A percentile compares a stretch with the other conserved stretches of the same genome.
phyloP scores from a whole-genome alignment of 2,113 vertebrate species.

The Prolemur simus region DNA sequence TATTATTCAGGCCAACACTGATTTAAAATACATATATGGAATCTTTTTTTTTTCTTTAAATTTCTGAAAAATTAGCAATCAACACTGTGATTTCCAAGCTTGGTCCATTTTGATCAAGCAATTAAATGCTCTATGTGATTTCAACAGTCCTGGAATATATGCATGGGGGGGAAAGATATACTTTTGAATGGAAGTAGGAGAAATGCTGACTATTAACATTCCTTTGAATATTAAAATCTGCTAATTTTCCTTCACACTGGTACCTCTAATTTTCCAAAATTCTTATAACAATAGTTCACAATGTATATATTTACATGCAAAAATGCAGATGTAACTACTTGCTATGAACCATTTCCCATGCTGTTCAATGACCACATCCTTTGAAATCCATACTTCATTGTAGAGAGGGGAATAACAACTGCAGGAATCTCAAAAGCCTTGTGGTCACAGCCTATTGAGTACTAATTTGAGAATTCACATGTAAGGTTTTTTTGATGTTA shows the following conservation, averaged over 20 bases:
- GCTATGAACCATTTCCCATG: conserved; percentile 45
- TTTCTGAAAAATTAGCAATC: conserved; percentile 17
- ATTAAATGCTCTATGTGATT: neutral
- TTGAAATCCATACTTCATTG: conserved; percentile 66
- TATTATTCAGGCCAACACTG: neutral
- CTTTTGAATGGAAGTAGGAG: neutral
- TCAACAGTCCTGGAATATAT: conserved; percentile 46
- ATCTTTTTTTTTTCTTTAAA: conserved; percentile 53
- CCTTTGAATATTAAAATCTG: conserved; percentile 59
- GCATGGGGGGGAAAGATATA: conserved; percentile 54
- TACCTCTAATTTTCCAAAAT: conserved; percentile 49
- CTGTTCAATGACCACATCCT: conserved; percentile 71
- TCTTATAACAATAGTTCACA: conserved; percentile 44
- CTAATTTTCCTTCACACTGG: conserved; percentile 67
- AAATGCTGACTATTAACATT: conserved; percentile 50
- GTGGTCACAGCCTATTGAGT: conserved; percentile 33
- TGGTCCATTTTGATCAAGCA: conserved; percentile 51
- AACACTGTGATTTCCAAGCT: neutral
- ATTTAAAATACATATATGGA: conserved; percentile 54
- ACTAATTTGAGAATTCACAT: conserved; percentile 62
- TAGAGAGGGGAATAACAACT: conserved; percentile 76
- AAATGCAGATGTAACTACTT: neutral
- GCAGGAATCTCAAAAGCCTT: neutral
- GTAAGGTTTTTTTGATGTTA: conserved; percentile 43
- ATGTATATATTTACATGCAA: conserved; percentile 62